Evolutionary conservation across 1,140 invertebrate species (phyloP), one percentile per base, ranked within the genome.

Genomic region (Monochamus saltuarius): DNA sequence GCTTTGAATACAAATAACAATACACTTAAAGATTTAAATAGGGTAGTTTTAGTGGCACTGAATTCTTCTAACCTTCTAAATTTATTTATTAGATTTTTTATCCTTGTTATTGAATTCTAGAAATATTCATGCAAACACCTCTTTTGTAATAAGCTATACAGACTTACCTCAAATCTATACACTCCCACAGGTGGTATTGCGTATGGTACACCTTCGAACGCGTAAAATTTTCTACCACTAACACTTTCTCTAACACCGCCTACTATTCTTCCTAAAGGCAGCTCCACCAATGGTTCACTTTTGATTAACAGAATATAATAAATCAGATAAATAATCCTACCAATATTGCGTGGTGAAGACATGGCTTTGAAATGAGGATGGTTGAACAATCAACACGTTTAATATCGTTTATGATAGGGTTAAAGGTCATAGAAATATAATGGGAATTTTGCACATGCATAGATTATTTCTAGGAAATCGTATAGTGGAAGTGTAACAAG

Each of bases 171-270:
- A 43, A 69, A 72, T 54, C 69, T 55, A n/a, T 40, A 8, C 6
- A 6, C 16, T 7, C 9, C 39, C 39, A 17, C 16, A 7, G 71
- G 71, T n/a, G 71, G 69, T 61, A 61, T 64, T 0, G 69, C 69
- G 58, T 66, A 73, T 4, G 71, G 69, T 7, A 73, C 51, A 34
- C 66, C 68, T 52, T 61, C 60, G 52, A 69, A 71, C 10, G 61
- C 52, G 17, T 45, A 63, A 50, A 63, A 68, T 16, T 43, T 57
- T 22, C 61, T 60, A 11, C 60, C 53, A 13, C 63, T 63, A 8
- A 68, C 49, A 40, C 52, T 63, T 19, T 60, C 16, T 29, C 53
- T 59, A 7, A 61, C 17, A 50, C 38, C 37, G 34, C 68, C 68
- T 34, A 61, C 42, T n/a, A 69, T 59, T 54, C 38, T 45, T 36